Conservation (phyloP, 2,888 invertebrate species). For the Drosophila formosana region DNA sequence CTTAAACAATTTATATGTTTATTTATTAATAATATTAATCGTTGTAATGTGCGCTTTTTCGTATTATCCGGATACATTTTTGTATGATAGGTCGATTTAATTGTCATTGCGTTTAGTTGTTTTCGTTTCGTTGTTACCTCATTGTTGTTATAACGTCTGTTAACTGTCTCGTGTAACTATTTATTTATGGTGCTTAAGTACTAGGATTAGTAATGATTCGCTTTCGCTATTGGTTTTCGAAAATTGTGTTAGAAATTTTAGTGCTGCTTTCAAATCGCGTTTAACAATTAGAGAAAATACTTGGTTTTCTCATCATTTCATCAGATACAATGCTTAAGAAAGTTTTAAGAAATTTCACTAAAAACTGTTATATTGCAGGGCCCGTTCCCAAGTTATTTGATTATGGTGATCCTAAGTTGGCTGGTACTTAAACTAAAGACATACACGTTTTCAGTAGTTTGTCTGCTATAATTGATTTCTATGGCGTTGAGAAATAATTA, state of each 20-base stretch:
- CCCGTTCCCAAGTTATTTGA: constrained; percentile 64
- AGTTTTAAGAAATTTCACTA: constrained; percentile 70
- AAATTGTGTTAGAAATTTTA: constrained; percentile 61
- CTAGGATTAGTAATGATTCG: constrained; percentile 74
- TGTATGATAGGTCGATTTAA: constrained; percentile 60
- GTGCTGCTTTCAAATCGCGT: constrained; percentile 80
- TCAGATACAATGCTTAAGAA: constrained; percentile 60
- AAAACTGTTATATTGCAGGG: constrained; percentile 56
- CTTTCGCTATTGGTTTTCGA: constrained; percentile 66
- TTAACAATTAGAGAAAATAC: constrained; percentile 59
- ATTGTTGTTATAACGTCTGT: constrained; percentile 31
- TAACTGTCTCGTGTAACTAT: constrained; percentile 41
- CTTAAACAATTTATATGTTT: constrained; percentile 44
- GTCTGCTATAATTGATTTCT: constrained; percentile 85
- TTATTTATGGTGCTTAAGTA: constrained; percentile 43
- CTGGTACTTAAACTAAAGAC: constrained; percentile 70
- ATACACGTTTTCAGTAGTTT: constrained; percentile 38
- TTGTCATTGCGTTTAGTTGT: constrained; percentile 43
- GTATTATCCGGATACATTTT: constrained; percentile 75
- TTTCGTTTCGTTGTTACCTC: constrained; percentile 78
- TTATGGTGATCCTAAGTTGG: constrained; percentile 57
- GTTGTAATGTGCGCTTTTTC: constrained; percentile 69
- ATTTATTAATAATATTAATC: constrained; percentile 52
- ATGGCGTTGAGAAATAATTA: constrained; percentile 86
- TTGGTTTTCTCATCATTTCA: constrained; percentile 22